These are phyloP conservation scores for Sminthopsis crassicaudata DNA, from an alignment of 2,113 vertebrate species.

Conservation along the genomic window DNA sequence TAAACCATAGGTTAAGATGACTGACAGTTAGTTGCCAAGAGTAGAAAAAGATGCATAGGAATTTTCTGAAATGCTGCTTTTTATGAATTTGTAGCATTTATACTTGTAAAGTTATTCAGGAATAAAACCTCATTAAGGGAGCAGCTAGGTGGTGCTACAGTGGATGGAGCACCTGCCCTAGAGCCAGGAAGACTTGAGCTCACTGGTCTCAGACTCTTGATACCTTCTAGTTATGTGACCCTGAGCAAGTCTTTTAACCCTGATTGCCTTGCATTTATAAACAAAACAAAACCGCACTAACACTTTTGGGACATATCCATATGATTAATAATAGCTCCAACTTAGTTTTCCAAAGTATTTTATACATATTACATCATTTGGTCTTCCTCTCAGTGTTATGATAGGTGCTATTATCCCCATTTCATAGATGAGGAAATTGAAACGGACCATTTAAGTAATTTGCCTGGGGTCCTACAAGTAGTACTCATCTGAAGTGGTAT, in stretches of 20 bases:
- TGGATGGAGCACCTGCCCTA: too few relatives aligned
- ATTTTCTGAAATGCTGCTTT: background rate
- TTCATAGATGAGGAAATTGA: background rate
- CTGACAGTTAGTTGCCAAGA: constrained; percentile 6
- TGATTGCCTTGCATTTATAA: too few relatives aligned
- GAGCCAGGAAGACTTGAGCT: too few relatives aligned
- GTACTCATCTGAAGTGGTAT: background rate
- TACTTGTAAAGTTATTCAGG: background rate
- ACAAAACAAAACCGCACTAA: too few relatives aligned
- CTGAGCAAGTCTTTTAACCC: too few relatives aligned
- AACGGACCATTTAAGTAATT: background rate
- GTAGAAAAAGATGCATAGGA: background rate
- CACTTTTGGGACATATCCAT: background rate
- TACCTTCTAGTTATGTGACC: too few relatives aligned
- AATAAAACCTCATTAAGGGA: background rate
- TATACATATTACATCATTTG: background rate
- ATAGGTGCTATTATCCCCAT: background rate
- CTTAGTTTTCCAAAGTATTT: background rate
- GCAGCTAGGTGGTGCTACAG: too few relatives aligned
- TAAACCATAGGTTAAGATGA: background rate
- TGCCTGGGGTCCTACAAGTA: background rate
- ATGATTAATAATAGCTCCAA: background rate
- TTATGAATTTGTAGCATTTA: background rate
- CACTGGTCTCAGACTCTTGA: too few relatives aligned
- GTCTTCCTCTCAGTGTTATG: background rate